Evolutionary conservation across 2,888 invertebrate species (phyloP), one percentile per base, ranked within the genome.

Genomic region (Protodeltote pygarga): DNA sequence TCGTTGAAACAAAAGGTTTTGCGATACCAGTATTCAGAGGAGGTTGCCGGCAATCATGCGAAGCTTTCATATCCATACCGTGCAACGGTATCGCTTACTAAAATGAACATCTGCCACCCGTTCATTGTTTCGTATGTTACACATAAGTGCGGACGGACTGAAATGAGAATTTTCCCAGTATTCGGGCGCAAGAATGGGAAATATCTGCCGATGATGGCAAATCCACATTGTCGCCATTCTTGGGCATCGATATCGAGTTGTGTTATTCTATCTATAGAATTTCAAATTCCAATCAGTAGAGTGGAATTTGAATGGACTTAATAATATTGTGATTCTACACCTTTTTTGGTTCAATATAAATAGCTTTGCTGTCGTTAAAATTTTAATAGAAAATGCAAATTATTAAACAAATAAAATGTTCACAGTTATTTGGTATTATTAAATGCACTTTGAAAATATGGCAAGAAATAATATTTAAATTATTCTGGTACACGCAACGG

Each of bases 51-150:
- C 80, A 79, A 82, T 81, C 79, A 80, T 71, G 71, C 71, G 76
- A 67, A 69, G 76, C 76, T 59, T 58, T 54, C 62, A 62, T 69
- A 77, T 79, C 71, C 63, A 67, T 49, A 49, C 53, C 33, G 42
- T 25, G 45, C 69, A 68, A 64, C 69, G 64, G 73, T 78, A 80
- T 80, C 82, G 83, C 78, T 83, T 82, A 82, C 79, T 71, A 68
- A 75, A 82, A 80, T 78, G 83, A 83, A 81, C 81, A 83, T 73
- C 79, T 80, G 79, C 66, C 78, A 71, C 67, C 50, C 73, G 66
- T 73, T 79, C 79, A 81, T 83, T 85, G 80, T 84, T 80, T 79
- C 68, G 70, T 71, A 62, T 64, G 71, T 65, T 69, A 65, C 65
- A 65, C 67, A 69, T 77, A 77, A 79, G 73, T 73, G 73, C 62